Evolutionary conservation across 2,888 invertebrate species (phyloP).

Genomic region (Eucera pruinosa): DNA sequence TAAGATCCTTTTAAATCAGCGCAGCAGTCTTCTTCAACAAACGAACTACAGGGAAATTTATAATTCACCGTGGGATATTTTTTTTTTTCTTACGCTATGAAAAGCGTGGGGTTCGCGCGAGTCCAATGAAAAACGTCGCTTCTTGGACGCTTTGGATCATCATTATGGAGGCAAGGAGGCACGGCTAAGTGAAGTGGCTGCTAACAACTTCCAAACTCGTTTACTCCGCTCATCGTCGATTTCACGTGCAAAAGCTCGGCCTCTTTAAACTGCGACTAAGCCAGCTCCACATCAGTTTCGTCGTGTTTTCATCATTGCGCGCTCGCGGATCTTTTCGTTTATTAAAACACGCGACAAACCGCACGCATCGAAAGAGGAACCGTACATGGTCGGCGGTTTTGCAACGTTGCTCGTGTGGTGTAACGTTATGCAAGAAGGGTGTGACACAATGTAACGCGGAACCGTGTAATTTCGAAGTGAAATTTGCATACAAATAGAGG

Average conservation of each 20-base stretch:
- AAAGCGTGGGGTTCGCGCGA: too few species aligned
- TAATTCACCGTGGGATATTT: background rate
- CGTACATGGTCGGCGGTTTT: too few species aligned
- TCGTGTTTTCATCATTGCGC: background rate
- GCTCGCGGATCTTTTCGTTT: background rate
- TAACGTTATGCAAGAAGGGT: background rate
- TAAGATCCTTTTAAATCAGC: too few species aligned
- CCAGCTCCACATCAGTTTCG: background rate
- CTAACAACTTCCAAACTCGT: conserved; percentile 45
- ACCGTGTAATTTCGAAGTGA: background rate
- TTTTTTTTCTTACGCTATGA: too few species aligned
- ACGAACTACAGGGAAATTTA: too few species aligned
- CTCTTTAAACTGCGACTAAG: background rate
- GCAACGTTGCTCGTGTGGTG: background rate
- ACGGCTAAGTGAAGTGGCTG: conserved; percentile 30
- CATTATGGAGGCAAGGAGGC: conserved; percentile 29
- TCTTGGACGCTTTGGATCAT: conserved; percentile 9
- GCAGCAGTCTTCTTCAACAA: too few species aligned
- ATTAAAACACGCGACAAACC: background rate
- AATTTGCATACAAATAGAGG: background rate
- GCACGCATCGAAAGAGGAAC: background rate
- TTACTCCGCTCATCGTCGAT: conserved; percentile 26
- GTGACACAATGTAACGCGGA: background rate
- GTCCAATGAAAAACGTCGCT: conserved; percentile 9
- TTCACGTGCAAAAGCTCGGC: conserved; percentile 15